These are phyloP conservation scores for Gracilinanus agilis DNA, from an alignment of 2,113 vertebrate species.

Conservation along the genomic window DNA sequence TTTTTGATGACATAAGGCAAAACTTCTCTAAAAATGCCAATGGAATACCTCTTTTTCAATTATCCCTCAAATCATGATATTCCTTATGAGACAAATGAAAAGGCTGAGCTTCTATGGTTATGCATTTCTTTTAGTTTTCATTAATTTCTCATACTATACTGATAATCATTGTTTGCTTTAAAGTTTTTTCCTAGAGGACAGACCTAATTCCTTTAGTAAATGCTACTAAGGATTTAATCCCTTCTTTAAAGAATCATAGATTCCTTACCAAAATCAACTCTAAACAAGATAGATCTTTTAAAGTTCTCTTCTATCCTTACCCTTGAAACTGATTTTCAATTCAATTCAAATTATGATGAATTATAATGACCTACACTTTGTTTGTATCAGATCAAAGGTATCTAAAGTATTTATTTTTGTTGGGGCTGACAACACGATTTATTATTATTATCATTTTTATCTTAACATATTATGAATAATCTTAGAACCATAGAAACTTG, in stretches of 20 bases:
- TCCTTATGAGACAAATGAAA: constrained; percentile 30
- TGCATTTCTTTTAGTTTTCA: constrained; percentile 41
- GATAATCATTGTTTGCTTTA: constrained; percentile 21
- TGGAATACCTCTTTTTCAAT: constrained; percentile 42
- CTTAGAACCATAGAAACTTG: not conserved
- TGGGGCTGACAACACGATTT: not conserved
- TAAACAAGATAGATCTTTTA: not conserved
- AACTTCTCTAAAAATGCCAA: constrained; percentile 26
- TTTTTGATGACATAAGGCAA: constrained; percentile 29
- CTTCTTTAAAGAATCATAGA: not conserved
- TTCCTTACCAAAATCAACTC: not conserved
- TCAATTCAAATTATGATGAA: too few relatives aligned
- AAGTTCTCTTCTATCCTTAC: not conserved
- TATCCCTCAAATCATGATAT: constrained; percentile 21
- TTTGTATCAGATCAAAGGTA: not conserved
- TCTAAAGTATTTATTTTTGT: not conserved
- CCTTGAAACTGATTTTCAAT: not conserved
- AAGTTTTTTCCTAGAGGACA: constrained; percentile 22
- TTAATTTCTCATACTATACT: not conserved
- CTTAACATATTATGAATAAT: not conserved
- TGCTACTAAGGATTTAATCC: not conserved
- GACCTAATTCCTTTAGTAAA: not conserved
- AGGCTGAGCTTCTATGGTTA: constrained; percentile 12
- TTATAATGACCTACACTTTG: not conserved
- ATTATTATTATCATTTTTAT: not conserved